Evolutionary conservation across 2,113 vertebrate genomes (phyloP).

Genomic region (Lethenteron reissneri): DNA sequence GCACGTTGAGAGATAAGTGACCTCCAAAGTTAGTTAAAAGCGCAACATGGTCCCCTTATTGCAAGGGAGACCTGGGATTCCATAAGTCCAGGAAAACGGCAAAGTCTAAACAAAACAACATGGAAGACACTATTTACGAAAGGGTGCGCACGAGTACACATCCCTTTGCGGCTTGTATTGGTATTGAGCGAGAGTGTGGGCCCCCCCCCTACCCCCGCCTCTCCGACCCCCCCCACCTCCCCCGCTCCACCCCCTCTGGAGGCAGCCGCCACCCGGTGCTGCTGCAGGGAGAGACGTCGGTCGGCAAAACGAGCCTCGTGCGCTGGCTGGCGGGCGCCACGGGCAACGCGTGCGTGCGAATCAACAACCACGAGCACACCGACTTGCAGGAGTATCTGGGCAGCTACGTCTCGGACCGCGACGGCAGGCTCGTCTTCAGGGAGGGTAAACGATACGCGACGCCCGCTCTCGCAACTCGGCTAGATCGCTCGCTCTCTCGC

Average conservation of each 20-base stretch:
- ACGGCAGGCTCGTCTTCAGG: conserved; percentile 64
- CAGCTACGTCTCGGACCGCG: conserved; percentile 63
- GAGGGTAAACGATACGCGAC: conserved; percentile 31
- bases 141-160: too few species aligned
- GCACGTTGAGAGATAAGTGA: too few species aligned
- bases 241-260: neutral
- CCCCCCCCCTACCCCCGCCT: neutral
- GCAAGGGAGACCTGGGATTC: too few species aligned
- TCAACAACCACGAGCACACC: conserved; percentile 95
- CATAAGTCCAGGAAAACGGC: too few species aligned
- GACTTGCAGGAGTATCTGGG: conserved; percentile 96
- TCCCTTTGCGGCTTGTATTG: too few species aligned
- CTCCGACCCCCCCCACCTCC: neutral
- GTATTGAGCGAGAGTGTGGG: too few species aligned
- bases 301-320: conserved; percentile 91
- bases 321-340: conserved; percentile 60
- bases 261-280: conserved; percentile 61
- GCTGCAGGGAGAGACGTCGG: conserved; percentile 82
- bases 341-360: conserved; percentile 78
- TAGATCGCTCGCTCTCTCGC: too few species aligned
- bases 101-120: too few species aligned
- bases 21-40: too few species aligned
- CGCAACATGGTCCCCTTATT: too few species aligned
- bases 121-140: too few species aligned
- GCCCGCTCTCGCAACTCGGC: too few species aligned